These are phyloP conservation scores for Entelurus aequoreus DNA, from an alignment of 2,113 vertebrate genomes.

Conservation along the genomic window DNA sequence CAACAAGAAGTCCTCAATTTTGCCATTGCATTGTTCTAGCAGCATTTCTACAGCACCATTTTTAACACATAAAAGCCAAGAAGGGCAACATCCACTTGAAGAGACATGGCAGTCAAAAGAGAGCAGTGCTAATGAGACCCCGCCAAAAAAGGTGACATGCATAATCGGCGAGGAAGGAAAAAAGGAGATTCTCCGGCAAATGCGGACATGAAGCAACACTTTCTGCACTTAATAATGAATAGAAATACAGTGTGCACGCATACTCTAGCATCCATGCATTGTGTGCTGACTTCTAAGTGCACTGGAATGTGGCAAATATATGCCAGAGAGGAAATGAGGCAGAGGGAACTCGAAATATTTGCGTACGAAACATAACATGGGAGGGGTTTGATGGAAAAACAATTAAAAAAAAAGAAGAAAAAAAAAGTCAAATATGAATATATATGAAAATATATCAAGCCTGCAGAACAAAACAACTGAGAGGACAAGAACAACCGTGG, in stretches of 20 bases:
- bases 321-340: conserved; percentile 49
- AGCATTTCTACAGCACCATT: neutral
- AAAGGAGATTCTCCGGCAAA: conserved; percentile 47
- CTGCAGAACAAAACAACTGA: conserved; percentile 47
- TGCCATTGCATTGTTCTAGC: conserved; percentile 6
- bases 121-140: conserved; percentile 62
- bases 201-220: conserved; percentile 63
- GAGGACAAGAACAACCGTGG: conserved; percentile 55
- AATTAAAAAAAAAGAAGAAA: conserved; percentile 33
- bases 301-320: conserved; percentile 40
- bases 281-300: conserved; percentile 61
- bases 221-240: conserved; percentile 64
- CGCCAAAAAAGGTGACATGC: conserved; percentile 65
- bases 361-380: conserved; percentile 57
- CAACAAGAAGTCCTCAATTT: conserved; percentile 14
- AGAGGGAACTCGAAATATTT: conserved; percentile 54
- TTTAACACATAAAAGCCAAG: conserved; percentile 46
- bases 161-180: conserved; percentile 51
- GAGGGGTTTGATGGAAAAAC: conserved; percentile 48
- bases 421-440: too few species aligned
- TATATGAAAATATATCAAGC: conserved; percentile 13
- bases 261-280: conserved; percentile 42
- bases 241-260: conserved; percentile 47
- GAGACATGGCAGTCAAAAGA: conserved; percentile 27
- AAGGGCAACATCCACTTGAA: conserved; percentile 49